Conservation (phyloP, 2,113 vertebrate species). For the Chloroceryle aenea region DNA sequence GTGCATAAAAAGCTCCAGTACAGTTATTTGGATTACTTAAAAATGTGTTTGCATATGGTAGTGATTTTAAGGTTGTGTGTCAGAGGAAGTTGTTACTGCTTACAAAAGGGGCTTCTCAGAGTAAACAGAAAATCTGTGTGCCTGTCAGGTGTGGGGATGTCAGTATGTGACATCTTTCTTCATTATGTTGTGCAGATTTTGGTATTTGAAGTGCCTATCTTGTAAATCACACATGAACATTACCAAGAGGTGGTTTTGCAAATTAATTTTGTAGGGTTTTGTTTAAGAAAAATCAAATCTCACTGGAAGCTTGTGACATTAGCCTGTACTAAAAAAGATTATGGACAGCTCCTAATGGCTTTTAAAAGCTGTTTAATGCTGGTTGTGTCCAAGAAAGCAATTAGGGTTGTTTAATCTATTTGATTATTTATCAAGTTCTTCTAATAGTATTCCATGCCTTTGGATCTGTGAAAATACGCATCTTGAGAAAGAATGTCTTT, state of each 20-base stretch:
- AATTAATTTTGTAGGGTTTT: neutral
- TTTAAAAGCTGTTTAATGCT: conserved; percentile 48
- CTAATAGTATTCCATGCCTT: neutral
- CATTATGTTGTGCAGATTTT: neutral
- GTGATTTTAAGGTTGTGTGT: neutral
- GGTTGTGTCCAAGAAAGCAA: conserved; percentile 34
- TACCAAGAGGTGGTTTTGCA: neutral
- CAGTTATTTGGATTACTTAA: neutral
- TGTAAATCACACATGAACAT: neutral
- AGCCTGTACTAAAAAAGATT: conserved; percentile 15
- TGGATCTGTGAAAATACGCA: neutral
- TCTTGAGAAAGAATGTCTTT: neutral
- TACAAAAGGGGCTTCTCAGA: neutral
- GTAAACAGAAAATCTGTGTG: neutral
- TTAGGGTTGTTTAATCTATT: conserved; percentile 43
- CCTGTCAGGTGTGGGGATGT: neutral
- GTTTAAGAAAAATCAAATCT: conserved; percentile 67
- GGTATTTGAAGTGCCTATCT: neutral
- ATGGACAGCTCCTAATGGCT: conserved; percentile 15
- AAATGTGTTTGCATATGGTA: neutral
- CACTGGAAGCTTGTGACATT: neutral
- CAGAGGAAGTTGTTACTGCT: neutral
- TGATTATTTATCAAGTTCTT: conserved; percentile 24
- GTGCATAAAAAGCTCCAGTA: neutral
- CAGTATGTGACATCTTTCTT: neutral